Percentiles rank a stretch among this genome's conserved stretches.
Conservation (phyloP, 2,797 vertebrate genomes). For the Amblyopsis hoosieri region DNA sequence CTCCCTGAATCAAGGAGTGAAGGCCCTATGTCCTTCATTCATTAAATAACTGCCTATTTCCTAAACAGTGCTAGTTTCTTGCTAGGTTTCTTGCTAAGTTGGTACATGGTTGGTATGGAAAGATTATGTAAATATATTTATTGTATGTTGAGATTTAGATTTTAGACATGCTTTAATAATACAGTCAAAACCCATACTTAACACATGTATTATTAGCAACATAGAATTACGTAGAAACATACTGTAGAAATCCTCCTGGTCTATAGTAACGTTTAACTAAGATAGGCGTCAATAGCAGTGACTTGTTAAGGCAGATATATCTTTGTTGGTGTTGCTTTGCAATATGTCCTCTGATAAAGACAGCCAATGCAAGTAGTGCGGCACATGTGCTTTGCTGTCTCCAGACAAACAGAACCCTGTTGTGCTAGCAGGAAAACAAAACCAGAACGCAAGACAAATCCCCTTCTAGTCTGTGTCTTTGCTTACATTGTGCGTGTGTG, state of each 20-base stretch:
- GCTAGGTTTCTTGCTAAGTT: too few species aligned
- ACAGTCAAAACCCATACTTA: too few species aligned
- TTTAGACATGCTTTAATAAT: not conserved
- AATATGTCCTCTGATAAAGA: conserved; percentile 42
- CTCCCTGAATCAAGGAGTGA: too few species aligned
- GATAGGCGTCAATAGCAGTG: too few species aligned
- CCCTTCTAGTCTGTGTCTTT: conserved; percentile 44
- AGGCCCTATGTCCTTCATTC: too few species aligned
- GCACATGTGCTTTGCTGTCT: conserved; percentile 27
- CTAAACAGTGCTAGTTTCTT: too few species aligned
- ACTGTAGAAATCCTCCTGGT: too few species aligned
- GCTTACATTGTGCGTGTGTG: conserved; percentile 21
- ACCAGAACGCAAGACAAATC: conserved; percentile 67
- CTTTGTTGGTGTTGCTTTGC: conserved; percentile 8
- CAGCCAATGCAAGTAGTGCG: conserved; percentile 24
- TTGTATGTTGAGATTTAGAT: not conserved
- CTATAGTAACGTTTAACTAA: too few species aligned
- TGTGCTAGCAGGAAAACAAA: conserved; percentile 51
- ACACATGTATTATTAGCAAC: too few species aligned
- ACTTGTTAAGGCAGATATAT: too few species aligned
- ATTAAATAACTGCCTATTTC: too few species aligned
- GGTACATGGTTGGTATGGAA: not conserved
- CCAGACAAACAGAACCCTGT: conserved; percentile 44
- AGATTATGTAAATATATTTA: not conserved
- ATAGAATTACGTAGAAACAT: too few species aligned